These are phyloP conservation scores for Cyrtonyx montezumae DNA, from an alignment of 2,113 vertebrate species.

Conservation along the genomic window DNA sequence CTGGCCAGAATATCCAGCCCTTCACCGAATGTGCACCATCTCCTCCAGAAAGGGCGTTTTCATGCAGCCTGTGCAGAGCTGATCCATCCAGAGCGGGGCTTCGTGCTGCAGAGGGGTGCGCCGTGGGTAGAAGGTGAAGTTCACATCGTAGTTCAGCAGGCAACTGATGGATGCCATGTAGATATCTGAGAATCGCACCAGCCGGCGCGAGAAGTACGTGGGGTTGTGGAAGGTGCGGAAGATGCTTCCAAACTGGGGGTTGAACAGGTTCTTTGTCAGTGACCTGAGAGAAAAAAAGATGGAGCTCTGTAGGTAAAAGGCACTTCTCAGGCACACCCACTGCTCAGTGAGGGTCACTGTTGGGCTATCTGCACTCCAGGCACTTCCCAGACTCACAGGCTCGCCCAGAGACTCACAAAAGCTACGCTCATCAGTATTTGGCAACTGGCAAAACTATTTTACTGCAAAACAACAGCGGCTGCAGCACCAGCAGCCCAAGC, in stretches of 20 bases:
- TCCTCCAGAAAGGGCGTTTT: constrained; percentile 85
- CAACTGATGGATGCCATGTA: constrained; percentile 88
- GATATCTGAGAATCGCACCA: constrained; percentile 84
- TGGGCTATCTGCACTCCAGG: too few relatives aligned
- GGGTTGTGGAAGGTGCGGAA: constrained; percentile 87
- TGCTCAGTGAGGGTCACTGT: neutral
- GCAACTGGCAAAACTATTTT: too few relatives aligned
- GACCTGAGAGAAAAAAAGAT: constrained; percentile 66
- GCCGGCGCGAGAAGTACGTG: constrained; percentile 83
- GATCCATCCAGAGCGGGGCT: constrained; percentile 86
- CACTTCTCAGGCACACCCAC: neutral
- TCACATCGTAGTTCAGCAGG: constrained; percentile 80
- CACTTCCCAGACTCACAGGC: neutral
- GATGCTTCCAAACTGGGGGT: constrained; percentile 86
- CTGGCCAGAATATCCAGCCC: neutral
- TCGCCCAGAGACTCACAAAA: neutral
- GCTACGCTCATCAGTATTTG: neutral
- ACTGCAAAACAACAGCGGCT: neutral
- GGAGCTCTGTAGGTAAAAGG: neutral
- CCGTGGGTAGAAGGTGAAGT: constrained; percentile 85
- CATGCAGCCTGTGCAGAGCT: constrained; percentile 87
- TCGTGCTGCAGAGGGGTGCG: constrained; percentile 85
- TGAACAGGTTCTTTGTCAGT: constrained; percentile 84
- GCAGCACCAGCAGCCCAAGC: neutral
- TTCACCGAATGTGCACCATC: constrained; percentile 86